Evolutionary conservation across 2,113 vertebrate species (phyloP), one percentile per base, ranked within the genome.

Genomic region (Micromys minutus): DNA sequence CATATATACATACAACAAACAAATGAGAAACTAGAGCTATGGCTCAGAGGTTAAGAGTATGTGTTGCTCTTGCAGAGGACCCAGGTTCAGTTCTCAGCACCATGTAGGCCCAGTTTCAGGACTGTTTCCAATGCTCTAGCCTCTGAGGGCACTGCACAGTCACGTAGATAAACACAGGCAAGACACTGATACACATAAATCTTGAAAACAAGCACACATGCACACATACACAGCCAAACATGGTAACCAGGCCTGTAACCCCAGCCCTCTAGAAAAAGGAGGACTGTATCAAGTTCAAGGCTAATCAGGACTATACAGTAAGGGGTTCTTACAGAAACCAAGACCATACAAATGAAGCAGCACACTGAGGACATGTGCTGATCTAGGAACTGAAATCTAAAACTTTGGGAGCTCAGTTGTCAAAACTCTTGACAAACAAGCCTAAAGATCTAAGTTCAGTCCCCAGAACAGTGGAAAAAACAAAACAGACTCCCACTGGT

Each of bases 361-460:
- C 74, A 76, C 0, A 26, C 12, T 90, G 39, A 36, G 7, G 24
- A 1, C 63, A 26, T 12, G n/a, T 17, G 7, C 10, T 72, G 7
- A 96, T 45, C 65, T 69, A 92, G 15, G 4, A 77, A 91, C 72
- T 89, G 77, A 76, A 79, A 84, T 63, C 83, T 31, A 75, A 8
- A 34, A 94, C 2, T 67, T 29, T 45, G 42, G 26, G 74, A 76
- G 22, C 42, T 75, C 75, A 34, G 75, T 50, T 50, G 47, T 77
- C 47, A 77, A 31, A 50, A 24, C 47, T 39, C 42, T 76, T 47
- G 45, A 19, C 45, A 77, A 26, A 50, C 15, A 31, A 47, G 6
- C 16, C 42, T 77, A 31, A 77, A 34, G 26, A 77, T 47, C 21
- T 77, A 47, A 77, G 45, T 77, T 77, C 45, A 50, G 50, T 77